Evolutionary conservation across 2,888 invertebrate genomes (phyloP).

Genomic region (Drosophila mimetica): DNA sequence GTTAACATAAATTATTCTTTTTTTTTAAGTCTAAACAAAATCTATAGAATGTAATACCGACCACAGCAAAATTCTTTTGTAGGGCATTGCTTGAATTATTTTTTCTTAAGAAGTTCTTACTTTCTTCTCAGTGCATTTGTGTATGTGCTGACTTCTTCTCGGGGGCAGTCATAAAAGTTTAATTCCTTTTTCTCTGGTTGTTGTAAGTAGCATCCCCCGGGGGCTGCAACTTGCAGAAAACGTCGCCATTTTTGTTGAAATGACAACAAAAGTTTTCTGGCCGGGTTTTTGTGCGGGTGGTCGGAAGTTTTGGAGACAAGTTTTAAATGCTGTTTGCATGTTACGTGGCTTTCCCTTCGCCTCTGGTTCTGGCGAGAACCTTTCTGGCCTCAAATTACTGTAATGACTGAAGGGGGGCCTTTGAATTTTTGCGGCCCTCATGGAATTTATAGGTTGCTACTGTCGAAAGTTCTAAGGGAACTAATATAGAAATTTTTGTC

Average conservation of each 20-base stretch:
- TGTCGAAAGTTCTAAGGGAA: slow-evolving; percentile 21
- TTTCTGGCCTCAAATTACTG: slow-evolving; percentile 56
- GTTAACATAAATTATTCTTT: too few relatives aligned
- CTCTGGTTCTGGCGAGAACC: slow-evolving; percentile 34
- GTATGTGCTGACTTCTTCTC: slow-evolving; percentile 57
- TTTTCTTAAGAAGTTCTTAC: too few relatives aligned
- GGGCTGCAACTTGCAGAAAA: slow-evolving; percentile 65
- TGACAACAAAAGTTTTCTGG: slow-evolving; percentile 69
- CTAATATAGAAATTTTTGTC: slow-evolving; percentile 23
- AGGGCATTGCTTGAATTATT: too few relatives aligned
- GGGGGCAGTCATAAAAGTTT: slow-evolving; percentile 65
- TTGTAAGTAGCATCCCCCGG: slow-evolving; percentile 71
- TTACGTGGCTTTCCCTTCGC: slow-evolving; percentile 54
- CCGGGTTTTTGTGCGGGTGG: slow-evolving; percentile 23
- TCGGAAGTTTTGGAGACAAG: slow-evolving; percentile 55
- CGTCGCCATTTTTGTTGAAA: slow-evolving; percentile 65
- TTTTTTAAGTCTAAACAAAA: too few relatives aligned
- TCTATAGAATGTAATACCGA: too few relatives aligned
- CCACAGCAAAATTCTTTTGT: too few relatives aligned
- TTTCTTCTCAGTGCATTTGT: slow-evolving; percentile 3
- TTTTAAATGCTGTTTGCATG: slow-evolving; percentile 82
- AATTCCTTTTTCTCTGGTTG: slow-evolving; percentile 35
- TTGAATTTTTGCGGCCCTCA: slow-evolving; percentile 37
- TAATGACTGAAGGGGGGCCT: slow-evolving; percentile 15
- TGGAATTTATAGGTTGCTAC: slow-evolving; percentile 31